Evolutionary conservation across 1,140 invertebrate species (phyloP), one percentile per base, ranked within the genome.

Genomic region (Aphidius ervi): DNA sequence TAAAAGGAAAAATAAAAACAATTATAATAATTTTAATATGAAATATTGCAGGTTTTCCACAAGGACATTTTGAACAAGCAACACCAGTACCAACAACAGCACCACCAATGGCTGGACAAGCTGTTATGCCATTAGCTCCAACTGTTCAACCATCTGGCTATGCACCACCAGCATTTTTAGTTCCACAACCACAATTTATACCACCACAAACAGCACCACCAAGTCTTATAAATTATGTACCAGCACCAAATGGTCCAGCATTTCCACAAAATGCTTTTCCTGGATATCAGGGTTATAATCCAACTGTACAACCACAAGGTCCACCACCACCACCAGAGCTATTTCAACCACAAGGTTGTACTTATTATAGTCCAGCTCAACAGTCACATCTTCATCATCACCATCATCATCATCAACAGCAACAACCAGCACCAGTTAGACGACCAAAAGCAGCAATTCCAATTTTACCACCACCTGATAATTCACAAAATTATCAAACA

Each of bases 361-460:
- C 83, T 42, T 86, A 86, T 16, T 79, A 80, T 31, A 80, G 70
- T 62, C 77, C 78, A 9, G 76, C 74, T 5, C 66, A 67, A 41
- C 75, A 85, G 71, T 76, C 83, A 66, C 23, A 31, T 31, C 23
- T 31, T 31, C 23, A 31, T 31, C 23, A 31, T 31, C 23, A 31
- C 4, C 23, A 31, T 31, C 23, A 31, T 31, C 23, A 31, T 31
- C 73, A 81, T 66, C 68, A 82, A 71, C 73, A 74, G 39, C 74
- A 85, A 72, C 75, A 76, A 43, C 52, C 74, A 56, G 65, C 71
- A 68, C 71, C 79, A 10, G 50, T 81, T 20, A 81, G 84, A 65
- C 70, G 84, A 60, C 82, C 83, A 10, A 85, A 84, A 66, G 78
- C 80, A 16, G 84, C 84, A 7, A 84, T 86, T 66, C 84, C 85